Base-by-base conservation (phyloP, 92 coral and sea anemone genomes). In the Actinostola sp. region DNA sequence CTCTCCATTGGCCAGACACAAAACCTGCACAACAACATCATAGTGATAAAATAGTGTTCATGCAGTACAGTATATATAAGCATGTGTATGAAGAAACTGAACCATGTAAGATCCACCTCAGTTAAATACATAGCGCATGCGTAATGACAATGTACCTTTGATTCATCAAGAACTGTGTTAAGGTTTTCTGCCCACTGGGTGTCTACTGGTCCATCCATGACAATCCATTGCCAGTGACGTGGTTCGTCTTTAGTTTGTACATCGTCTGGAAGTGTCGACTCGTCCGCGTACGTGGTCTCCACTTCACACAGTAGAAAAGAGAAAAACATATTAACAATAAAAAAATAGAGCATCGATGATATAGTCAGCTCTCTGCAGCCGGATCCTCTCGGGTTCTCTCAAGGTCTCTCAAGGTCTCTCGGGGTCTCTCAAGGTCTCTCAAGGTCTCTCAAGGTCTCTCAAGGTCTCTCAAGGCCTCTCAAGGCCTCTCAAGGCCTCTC, bases 141-240 rank as follows among this genome's bases (percentile, higher is more conserved):
- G 65, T 25, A 13, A 20, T 6, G 1, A 15, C 20, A 5, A 26
- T 9, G 2, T 51, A 92, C 96, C 98, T 91, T 93, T 3, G 98
- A 84, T 31, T 93, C 98, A 72, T 93, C 98, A 13, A 93, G 78
- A 16, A 91, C 98, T 36, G 98, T 87, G 66, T 93, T 93, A 19
- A 93, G 92, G 45, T 87, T 93, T 61, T 93, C 98, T 29, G 85
- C 91, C 98, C 98, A 93, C 7, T 88, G 89, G 2, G 97, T 91
- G 53, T 93, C 98, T 11, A 93, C 98, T 16, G 98, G 98, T 20
- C 98, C 98, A 39, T 93, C 98, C 89, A 93, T 77, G 0, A 93
- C 94, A 61, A 93, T 81, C 98, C 98, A 93, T 61, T 77, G 80
- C 98, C 98, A 93, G 57, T 70, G 49, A 10, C 89, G 89, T 2